These are phyloP conservation scores for Parapristionchus giblindavisi DNA, from an alignment of 2,888 invertebrate species.

Conservation along the genomic window DNA sequence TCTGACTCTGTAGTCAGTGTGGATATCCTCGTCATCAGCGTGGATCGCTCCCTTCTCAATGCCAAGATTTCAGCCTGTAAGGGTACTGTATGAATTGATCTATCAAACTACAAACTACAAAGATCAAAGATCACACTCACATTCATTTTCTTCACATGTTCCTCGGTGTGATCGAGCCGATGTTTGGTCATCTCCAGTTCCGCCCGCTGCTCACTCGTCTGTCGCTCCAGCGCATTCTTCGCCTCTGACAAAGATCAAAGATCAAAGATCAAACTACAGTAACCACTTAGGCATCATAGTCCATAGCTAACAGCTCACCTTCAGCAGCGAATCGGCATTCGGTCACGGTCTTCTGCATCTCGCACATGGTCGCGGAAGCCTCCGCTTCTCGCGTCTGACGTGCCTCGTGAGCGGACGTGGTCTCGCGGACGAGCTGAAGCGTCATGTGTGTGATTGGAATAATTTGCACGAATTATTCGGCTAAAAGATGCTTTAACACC, in stretches of 20 bases:
- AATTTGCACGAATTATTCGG: not conserved
- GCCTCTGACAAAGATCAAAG: slow-evolving; percentile 1
- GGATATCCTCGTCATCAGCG: no score
- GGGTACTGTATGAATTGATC: no score
- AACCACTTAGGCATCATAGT: not conserved
- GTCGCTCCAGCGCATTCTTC: slow-evolving; percentile 5
- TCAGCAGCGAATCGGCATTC: slow-evolving; percentile 6
- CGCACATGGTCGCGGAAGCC: not conserved
- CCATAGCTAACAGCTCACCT: not conserved
- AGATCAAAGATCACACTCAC: slow-evolving; percentile 12
- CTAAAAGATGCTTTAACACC: no score
- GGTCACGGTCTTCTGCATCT: not conserved
- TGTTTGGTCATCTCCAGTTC: not conserved
- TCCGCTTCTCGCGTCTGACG: slow-evolving; percentile 13
- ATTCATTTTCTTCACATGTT: slow-evolving; percentile 3
- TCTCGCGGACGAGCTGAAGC: not conserved
- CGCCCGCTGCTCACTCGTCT: not conserved
- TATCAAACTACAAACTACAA: no score
- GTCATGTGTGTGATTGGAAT: not conserved
- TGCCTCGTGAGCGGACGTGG: not conserved
- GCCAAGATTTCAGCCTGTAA: no score
- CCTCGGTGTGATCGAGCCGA: not conserved
- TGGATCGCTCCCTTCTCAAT: no score
- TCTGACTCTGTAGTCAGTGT: no score
- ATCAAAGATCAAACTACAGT: not conserved